Base-by-base conservation (phyloP, 2,888 invertebrate genomes). In the Leucoma salicis region DNA sequence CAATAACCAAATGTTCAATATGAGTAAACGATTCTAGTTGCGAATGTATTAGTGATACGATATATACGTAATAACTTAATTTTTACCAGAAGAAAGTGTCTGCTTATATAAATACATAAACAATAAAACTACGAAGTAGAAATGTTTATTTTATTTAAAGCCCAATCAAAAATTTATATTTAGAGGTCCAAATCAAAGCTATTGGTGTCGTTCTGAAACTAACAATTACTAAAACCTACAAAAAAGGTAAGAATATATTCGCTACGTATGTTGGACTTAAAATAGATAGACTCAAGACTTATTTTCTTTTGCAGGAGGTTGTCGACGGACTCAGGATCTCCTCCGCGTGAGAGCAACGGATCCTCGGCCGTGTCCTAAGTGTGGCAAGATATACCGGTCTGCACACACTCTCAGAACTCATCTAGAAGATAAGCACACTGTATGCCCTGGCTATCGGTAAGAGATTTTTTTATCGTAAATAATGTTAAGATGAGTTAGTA, bases 321-420 rank as follows among this genome's bases (percentile, higher is more conserved):
- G 94, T 42, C 93, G 96, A 60, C 92, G 96, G 59, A 94, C 95
- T 35, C 90, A 96, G 81, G 97, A 97, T 76, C 92, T 96, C 91
- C 91, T 94, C 80, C 92, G 97, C 63, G 96, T 97, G 34, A 92
- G 97, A 68, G 97, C 97, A 7, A 97, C 97, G 14, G 97, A 97
- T 86, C 97, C 97, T 1, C 91, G 97, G 31, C 97, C 97, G 2
- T 97, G 97, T 75, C 97, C 97, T 10, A 96, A 97, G 74, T 97
- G 97, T 78, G 96, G 97, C 31, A 97, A 97, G 90, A 97, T 97
- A 73, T 97, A 97, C 84, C 92, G 97, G 49, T 96, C 96, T 18
- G 97, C 97, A 12, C 97, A 97, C 84, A 97, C 97, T 10, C 89
- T 97, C 61, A 92, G 97, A 53, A 97, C 97, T 16, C 97, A 97